phyloP scores from a whole-genome alignment of 2,113 vertebrate genomes.

The Pelodiscus sinensis region DNA sequence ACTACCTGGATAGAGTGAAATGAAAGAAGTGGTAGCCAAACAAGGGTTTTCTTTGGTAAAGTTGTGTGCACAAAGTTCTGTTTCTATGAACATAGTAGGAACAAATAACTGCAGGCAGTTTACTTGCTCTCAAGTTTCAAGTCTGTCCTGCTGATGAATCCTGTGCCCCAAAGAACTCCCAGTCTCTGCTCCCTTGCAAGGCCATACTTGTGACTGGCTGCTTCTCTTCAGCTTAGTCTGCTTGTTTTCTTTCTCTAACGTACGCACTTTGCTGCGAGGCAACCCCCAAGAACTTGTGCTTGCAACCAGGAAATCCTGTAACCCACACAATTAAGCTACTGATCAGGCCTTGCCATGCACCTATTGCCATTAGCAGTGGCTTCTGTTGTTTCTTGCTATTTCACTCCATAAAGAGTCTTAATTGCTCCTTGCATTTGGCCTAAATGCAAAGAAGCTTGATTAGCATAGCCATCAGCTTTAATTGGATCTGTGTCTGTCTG shows the following conservation, averaged over 20 bases:
- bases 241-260: slow-evolving; percentile 36
- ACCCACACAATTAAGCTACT: not conserved
- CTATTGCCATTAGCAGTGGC: slow-evolving; percentile 26
- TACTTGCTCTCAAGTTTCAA: not conserved
- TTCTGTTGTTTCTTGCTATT: slow-evolving; percentile 46
- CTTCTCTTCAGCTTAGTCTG: slow-evolving; percentile 17
- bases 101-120: not conserved
- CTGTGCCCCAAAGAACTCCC: not conserved
- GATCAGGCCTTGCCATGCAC: slow-evolving; percentile 16
- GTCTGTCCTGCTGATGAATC: not conserved
- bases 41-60: not conserved
- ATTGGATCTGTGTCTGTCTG: not conserved
- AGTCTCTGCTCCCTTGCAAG: not conserved
- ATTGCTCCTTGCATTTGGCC: slow-evolving; percentile 37
- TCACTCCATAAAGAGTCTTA: slow-evolving; percentile 33
- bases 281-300: not conserved
- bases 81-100: not conserved
- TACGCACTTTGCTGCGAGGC: not conserved
- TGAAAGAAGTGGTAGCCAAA: too few relatives aligned
- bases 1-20: too few relatives aligned
- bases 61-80: not conserved
- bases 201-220: slow-evolving; percentile 28
- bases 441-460: not conserved
- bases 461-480: slow-evolving; percentile 3
- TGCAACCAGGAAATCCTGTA: slow-evolving; percentile 42